A percentile compares a stretch with the other conserved stretches of the same genome.
Conservation (phyloP, 2,888 invertebrate genomes). For the Plemyria rubiginata region DNA sequence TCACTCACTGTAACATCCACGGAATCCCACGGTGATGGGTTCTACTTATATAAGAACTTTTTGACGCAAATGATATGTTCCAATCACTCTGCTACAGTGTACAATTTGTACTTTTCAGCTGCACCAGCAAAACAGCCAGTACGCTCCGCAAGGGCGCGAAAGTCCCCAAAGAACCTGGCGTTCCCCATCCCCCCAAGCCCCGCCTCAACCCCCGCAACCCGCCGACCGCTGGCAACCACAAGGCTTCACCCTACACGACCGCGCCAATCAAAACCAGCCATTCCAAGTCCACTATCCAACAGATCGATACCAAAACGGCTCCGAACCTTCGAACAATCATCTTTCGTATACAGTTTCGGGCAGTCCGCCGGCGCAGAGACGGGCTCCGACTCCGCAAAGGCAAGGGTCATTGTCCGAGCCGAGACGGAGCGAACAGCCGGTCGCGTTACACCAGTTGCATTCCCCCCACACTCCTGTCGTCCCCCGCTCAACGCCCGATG, state of each 20-base stretch:
- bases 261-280: constrained; percentile 57
- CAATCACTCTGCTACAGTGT: background rate
- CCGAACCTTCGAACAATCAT: constrained; percentile 82
- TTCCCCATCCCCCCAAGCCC: constrained; percentile 69
- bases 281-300: constrained; percentile 70
- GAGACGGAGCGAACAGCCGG: constrained; percentile 52
- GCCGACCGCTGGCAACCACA: constrained; percentile 79
- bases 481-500: constrained; percentile 89
- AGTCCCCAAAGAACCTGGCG: constrained; percentile 72
- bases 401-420: constrained; percentile 80
- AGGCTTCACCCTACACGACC: constrained; percentile 88
- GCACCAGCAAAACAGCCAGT: constrained; percentile 65
- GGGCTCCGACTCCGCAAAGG: constrained; percentile 81
- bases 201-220: constrained; percentile 56
- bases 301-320: constrained; percentile 88
- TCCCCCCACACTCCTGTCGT: constrained; percentile 84
- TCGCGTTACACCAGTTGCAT: constrained; percentile 81
- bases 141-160: constrained; percentile 57
- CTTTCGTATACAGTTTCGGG: constrained; percentile 81
- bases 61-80: background rate
- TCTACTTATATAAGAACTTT: constrained; percentile 5
- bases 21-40: constrained; percentile 17
- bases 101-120: constrained; percentile 54
- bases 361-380: constrained; percentile 62
- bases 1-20: constrained; percentile 19